Percentiles rank a stretch among this genome's conserved stretches.
These are phyloP conservation scores for Eptesicus fuscus DNA, from an alignment of 2,113 vertebrate genomes.

Conservation along the genomic window DNA sequence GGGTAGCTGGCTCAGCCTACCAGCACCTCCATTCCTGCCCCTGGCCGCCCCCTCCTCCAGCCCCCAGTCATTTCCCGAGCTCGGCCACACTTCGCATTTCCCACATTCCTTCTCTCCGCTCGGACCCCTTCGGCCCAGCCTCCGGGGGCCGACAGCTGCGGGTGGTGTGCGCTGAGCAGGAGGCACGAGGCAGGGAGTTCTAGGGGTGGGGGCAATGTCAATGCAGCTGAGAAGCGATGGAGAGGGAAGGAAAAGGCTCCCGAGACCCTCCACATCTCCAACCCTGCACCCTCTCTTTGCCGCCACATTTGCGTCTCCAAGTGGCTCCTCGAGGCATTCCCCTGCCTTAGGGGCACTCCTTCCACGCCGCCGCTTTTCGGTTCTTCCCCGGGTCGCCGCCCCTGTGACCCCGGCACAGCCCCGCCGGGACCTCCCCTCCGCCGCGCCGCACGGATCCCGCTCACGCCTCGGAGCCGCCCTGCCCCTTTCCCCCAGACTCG, in stretches of 20 bases:
- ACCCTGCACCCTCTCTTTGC: neutral
- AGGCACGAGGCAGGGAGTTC: neutral
- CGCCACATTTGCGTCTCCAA: neutral
- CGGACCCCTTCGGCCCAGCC: constrained; percentile 28
- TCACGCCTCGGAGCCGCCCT: neutral
- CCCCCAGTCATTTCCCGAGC: constrained; percentile 7
- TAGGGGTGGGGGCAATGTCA: neutral
- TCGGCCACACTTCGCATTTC: constrained; percentile 46
- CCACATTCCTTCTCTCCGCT: constrained; percentile 44
- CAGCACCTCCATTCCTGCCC: neutral
- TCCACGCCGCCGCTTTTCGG: neutral
- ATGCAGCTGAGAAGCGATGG: neutral
- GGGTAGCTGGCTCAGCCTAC: neutral
- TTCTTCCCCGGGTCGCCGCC: neutral
- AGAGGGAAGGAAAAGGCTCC: neutral
- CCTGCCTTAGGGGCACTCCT: neutral
- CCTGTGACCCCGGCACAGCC: neutral
- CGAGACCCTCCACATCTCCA: neutral
- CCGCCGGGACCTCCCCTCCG: no score
- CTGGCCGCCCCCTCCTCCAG: neutral
- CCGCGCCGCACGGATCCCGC: neutral
- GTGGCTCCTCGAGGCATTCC: neutral
- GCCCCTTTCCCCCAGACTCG: neutral
- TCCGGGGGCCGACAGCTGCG: constrained; percentile 42
- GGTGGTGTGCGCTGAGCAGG: neutral